Conservation (phyloP, 2,797 vertebrate genomes). For the Thalassophryne amazonica region DNA sequence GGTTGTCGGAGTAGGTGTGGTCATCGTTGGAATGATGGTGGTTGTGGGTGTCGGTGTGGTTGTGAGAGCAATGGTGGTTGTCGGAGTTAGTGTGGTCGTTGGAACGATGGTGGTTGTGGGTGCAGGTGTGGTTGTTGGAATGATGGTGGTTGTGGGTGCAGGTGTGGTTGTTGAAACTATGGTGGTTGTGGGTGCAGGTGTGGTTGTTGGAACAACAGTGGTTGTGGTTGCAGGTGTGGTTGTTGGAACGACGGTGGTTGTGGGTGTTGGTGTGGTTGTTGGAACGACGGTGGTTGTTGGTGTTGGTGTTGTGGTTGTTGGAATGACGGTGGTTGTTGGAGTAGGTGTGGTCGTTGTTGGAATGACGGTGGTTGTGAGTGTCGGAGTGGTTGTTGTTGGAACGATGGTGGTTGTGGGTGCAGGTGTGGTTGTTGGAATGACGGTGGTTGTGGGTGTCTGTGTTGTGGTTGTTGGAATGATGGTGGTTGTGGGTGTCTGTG, state of each 20-base stretch:
- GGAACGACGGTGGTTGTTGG: neutral
- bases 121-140: accelerated
- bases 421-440: no score
- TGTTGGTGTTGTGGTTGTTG: neutral
- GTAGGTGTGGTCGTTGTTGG: no score
- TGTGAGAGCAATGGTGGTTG: neutral
- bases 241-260: neutral
- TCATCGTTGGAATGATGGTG: neutral
- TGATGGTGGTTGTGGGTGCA: neutral
- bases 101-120: neutral
- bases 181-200: neutral
- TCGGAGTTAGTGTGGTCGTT: neutral
- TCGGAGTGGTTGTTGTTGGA: no score
- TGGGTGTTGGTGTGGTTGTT: neutral
- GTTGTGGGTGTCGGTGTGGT: neutral
- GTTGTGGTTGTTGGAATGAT: no score
- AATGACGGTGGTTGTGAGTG: no score
- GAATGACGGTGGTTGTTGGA: no score
- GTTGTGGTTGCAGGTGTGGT: neutral
- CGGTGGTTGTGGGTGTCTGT: no score
- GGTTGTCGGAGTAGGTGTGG: neutral
- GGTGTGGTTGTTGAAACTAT: neutral
- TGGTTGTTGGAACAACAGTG: neutral
- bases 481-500: no score
- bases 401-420: no score